These are phyloP conservation scores for Boleophthalmus pectinirostris DNA, from an alignment of 2,113 vertebrate species.

Conservation along the genomic window DNA sequence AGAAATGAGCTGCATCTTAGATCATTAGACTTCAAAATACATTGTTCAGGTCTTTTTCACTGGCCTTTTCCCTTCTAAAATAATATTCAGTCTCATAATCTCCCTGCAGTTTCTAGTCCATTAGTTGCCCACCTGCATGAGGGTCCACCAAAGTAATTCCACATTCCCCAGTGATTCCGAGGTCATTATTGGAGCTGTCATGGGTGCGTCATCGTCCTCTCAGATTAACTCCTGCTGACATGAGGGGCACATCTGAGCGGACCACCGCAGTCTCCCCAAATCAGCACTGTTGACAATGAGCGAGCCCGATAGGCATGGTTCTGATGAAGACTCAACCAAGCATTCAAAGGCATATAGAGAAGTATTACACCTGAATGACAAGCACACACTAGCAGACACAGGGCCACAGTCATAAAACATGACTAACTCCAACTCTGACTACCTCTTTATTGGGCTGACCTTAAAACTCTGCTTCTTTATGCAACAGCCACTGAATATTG, in stretches of 20 bases:
- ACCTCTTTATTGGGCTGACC: slow-evolving; percentile 1
- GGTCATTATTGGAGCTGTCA: neutral
- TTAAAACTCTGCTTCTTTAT: neutral
- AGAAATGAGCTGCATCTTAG: neutral
- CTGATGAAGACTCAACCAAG: slow-evolving; percentile 44
- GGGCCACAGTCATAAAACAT: slow-evolving; percentile 4
- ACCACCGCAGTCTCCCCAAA: slow-evolving; percentile 21
- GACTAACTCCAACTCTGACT: slow-evolving; percentile 6
- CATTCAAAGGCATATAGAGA: slow-evolving; percentile 39
- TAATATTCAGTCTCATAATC: neutral
- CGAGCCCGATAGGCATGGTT: slow-evolving; percentile 29
- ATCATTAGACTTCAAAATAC: neutral
- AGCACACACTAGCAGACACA: neutral
- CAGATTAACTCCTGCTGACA: slow-evolving; percentile 25
- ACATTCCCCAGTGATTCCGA: neutral
- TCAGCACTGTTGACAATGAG: slow-evolving; percentile 34
- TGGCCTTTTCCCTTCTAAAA: neutral
- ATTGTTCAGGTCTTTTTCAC: neutral
- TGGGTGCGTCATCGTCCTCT: slow-evolving; percentile 5
- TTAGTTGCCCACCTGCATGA: slow-evolving; percentile 8
- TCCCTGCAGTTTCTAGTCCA: neutral
- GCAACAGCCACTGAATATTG: neutral
- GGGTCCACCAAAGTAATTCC: neutral
- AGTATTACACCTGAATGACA: slow-evolving; percentile 5
- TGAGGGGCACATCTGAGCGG: slow-evolving; percentile 39